Evolutionary conservation across 2,888 invertebrate species (phyloP).

Genomic region (Neelides folsomi): DNA sequence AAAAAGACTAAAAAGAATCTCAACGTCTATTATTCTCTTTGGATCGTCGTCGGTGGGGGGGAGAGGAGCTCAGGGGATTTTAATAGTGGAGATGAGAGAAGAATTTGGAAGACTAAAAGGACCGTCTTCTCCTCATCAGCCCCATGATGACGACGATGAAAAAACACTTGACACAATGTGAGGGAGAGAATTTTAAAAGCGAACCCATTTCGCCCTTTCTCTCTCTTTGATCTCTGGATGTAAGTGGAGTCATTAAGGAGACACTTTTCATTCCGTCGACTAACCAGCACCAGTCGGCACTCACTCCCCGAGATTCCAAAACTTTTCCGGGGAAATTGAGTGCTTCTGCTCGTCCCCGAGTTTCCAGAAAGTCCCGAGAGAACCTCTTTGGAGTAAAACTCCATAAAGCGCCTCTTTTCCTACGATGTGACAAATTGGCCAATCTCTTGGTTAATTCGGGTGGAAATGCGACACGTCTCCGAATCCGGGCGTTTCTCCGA

Average conservation of each 20-base stretch:
- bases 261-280: slow-evolving; percentile 20
- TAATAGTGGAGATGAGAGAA: too few species aligned
- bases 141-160: background rate
- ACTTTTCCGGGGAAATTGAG: slow-evolving; percentile 16
- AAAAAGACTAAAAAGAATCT: too few species aligned
- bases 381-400: too few species aligned
- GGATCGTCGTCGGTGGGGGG: too few species aligned
- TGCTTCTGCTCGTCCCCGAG: slow-evolving; percentile 11
- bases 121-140: too few species aligned
- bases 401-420: too few species aligned
- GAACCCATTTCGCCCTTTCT: slow-evolving; percentile 24
- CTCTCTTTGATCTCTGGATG: slow-evolving; percentile 30
- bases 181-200: slow-evolving; percentile 31
- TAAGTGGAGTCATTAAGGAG: slow-evolving; percentile 32
- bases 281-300: background rate
- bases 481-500: slow-evolving; percentile 15
- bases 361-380: slow-evolving; percentile 7
- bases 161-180: slow-evolving; percentile 19
- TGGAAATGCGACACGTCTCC: slow-evolving; percentile 33
- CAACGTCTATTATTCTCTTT: too few species aligned
- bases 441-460: slow-evolving; percentile 34
- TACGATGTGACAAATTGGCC: slow-evolving; percentile 33
- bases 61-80: too few species aligned
- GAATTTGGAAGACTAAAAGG: too few species aligned
- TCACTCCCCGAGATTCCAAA: background rate